Percentiles rank a stretch among this genome's conserved stretches.
phyloP scores from a whole-genome alignment of 2,113 vertebrate genomes.

The Odocoileus hemionus region DNA sequence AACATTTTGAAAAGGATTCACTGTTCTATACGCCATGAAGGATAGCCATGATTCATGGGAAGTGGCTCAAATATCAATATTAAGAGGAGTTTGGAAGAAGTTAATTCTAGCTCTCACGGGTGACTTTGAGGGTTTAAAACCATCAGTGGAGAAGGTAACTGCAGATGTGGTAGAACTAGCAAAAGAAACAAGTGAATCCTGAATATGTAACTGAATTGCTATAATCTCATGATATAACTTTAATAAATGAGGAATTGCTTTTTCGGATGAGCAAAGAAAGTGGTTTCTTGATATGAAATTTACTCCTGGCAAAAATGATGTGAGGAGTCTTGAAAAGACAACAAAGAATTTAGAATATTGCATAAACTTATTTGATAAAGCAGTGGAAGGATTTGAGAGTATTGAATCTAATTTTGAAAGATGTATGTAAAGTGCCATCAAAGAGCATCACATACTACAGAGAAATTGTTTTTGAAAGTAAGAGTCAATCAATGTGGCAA shows the following conservation, averaged over 20 bases:
- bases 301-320: background rate
- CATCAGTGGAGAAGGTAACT: background rate
- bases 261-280: background rate
- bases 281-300: background rate
- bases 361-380: background rate
- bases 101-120: background rate
- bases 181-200: background rate
- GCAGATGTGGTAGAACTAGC: background rate
- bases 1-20: background rate
- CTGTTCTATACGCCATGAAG: background rate
- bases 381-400: background rate
- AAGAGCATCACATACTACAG: background rate
- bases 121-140: background rate
- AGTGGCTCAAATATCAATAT: background rate
- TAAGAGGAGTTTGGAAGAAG: background rate
- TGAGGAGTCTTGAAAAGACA: background rate
- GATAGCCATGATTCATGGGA: background rate
- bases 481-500: background rate
- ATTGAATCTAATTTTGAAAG: background rate
- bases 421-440: background rate
- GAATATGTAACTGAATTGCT: background rate
- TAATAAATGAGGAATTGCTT: background rate
- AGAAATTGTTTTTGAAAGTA: background rate
- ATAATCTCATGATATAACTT: background rate
- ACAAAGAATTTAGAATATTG: background rate